Evolutionary conservation across 2,888 invertebrate species (phyloP).

Genomic region (Coelinius sp.): DNA sequence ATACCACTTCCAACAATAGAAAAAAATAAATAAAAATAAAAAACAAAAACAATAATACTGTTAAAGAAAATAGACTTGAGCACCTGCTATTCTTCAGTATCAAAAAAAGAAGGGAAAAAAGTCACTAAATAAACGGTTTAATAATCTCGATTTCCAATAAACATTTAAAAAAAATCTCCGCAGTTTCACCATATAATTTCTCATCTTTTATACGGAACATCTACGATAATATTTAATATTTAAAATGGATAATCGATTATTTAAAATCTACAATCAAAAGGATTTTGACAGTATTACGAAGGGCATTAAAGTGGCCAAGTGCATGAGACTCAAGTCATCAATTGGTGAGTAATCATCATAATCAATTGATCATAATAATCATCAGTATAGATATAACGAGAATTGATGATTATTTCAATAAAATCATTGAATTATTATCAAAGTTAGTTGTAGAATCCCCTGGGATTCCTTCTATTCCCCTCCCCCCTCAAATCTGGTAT

Average conservation of each 20-base stretch:
- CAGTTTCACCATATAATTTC: no score
- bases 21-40: no score
- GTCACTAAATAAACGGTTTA: no score
- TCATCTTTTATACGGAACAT: no score
- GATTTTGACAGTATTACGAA: slow-evolving; percentile 72
- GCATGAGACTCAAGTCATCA: slow-evolving; percentile 74
- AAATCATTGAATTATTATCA: no score
- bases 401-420: no score
- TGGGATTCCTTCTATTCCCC: not conserved
- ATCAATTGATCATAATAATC: not conserved
- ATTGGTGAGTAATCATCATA: slow-evolving; percentile 69
- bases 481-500: no score
- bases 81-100: not conserved
- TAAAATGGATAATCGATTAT: slow-evolving; percentile 64
- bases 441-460: not conserved
- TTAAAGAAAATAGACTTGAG: not conserved
- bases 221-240: not conserved
- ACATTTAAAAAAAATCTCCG: no score
- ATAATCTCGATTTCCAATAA: no score
- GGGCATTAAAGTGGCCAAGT: slow-evolving; percentile 75
- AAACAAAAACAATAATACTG: not conserved
- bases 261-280: slow-evolving; percentile 73
- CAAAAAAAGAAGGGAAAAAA: not conserved
- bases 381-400: no score
- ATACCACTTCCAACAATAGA: not conserved